These are phyloP conservation scores for Rhagium mordax DNA, from an alignment of 2,888 invertebrate species.

Conservation along the genomic window DNA sequence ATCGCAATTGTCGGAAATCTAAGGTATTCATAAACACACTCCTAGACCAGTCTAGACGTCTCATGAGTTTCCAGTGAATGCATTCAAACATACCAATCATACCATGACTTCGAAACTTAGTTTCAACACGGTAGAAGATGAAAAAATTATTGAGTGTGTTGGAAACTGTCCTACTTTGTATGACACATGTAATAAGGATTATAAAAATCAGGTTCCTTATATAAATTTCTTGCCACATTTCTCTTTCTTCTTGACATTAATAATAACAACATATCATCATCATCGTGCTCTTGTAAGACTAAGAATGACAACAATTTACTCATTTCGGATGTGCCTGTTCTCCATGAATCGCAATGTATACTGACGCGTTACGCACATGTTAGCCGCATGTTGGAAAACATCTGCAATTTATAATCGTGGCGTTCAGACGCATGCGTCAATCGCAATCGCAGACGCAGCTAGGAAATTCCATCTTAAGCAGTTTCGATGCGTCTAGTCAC, in stretches of 20 bases:
- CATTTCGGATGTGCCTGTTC: neutral
- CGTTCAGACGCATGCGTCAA: constrained; percentile 2
- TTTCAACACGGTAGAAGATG: constrained; percentile 4
- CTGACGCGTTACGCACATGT: constrained; percentile 4
- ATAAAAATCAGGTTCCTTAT: neutral
- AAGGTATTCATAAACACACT: neutral
- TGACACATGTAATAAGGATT: too few relatives aligned
- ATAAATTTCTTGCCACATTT: neutral
- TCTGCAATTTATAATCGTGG: constrained; percentile 14
- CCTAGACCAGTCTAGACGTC: neutral
- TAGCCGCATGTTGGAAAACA: constrained; percentile 11
- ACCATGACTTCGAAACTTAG: constrained; percentile 4
- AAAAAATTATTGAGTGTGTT: constrained; percentile 14
- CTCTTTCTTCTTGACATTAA: constrained; percentile 4
- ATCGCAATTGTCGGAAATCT: neutral
- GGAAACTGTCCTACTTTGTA: neutral
- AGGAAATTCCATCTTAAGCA: constrained; percentile 18
- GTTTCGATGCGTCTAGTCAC: too few relatives aligned
- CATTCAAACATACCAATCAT: neutral
- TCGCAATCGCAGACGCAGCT: constrained; percentile 6
- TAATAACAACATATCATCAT: neutral
- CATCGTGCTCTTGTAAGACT: neutral
- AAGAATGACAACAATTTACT: constrained; percentile 7
- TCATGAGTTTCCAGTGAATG: constrained; percentile 1
- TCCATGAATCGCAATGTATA: neutral